A percentile compares a stretch with the other conserved stretches of the same genome.
Evolutionary conservation across 2,888 invertebrate species (phyloP).

Genomic region (Antheraea yamamai): DNA sequence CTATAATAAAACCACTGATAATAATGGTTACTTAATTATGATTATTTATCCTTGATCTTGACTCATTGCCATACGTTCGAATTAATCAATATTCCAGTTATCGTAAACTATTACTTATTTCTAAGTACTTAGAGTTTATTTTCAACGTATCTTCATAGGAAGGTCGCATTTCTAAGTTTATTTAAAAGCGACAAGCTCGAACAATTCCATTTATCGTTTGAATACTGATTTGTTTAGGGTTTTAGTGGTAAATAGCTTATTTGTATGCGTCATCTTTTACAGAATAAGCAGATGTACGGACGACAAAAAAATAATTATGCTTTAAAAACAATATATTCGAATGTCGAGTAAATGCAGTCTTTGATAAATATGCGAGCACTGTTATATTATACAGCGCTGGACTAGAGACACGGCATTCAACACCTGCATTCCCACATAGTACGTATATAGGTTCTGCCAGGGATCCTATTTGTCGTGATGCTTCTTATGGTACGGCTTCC

Average conservation of each 20-base stretch:
- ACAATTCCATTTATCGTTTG: conserved; percentile 29
- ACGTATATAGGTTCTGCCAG: too few species aligned
- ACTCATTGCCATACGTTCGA: conserved; percentile 26
- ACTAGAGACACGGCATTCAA: too few species aligned
- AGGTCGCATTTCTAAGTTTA: conserved; percentile 16
- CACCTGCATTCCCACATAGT: too few species aligned
- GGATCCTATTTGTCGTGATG: too few species aligned
- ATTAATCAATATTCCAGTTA: neutral
- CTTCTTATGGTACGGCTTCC: too few species aligned
- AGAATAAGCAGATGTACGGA: neutral
- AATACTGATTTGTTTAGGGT: conserved; percentile 20
- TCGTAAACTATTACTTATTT: conserved; percentile 20
- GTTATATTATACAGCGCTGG: too few species aligned
- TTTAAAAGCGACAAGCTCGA: conserved; percentile 36
- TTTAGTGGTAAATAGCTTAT: neutral
- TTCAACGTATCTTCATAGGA: neutral
- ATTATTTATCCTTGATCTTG: conserved; percentile 50
- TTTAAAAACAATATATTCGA: too few species aligned
- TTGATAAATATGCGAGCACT: too few species aligned
- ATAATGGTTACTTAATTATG: conserved; percentile 4
- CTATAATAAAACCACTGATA: neutral
- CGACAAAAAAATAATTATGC: too few species aligned
- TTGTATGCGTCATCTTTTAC: conserved; percentile 13
- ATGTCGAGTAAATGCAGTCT: too few species aligned
- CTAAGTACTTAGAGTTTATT: conserved; percentile 1